A percentile compares a stretch with the other conserved stretches of the same genome.
These are phyloP conservation scores for Protobothrops mucrosquamatus DNA, from an alignment of 2,113 vertebrate species.

Conservation along the genomic window DNA sequence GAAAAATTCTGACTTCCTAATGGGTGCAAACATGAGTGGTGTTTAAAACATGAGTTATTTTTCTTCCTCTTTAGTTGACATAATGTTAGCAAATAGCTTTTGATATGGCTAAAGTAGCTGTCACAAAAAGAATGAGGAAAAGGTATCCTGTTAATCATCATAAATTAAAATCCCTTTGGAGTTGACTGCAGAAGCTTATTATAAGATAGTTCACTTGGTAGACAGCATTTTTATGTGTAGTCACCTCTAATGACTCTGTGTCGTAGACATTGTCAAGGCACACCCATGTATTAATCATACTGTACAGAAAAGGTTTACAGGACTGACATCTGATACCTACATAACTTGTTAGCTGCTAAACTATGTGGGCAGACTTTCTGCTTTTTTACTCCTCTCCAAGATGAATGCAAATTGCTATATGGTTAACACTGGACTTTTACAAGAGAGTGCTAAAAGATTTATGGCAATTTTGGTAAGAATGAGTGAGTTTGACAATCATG, in stretches of 20 bases:
- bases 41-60: neutral
- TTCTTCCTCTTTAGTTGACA: neutral
- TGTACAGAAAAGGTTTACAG: neutral
- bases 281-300: constrained; percentile 20
- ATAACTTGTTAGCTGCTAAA: neutral
- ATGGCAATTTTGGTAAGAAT: neutral
- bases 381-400: neutral
- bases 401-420: neutral
- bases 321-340: neutral
- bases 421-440: neutral
- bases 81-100: constrained; percentile 33
- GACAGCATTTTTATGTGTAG: constrained; percentile 38
- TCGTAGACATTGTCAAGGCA: constrained; percentile 8
- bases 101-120: constrained; percentile 11
- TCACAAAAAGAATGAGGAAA: constrained; percentile 33
- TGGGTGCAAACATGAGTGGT: neutral
- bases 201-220: constrained; percentile 29
- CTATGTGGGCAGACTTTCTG: neutral
- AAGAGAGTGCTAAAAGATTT: neutral
- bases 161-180: neutral
- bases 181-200: constrained; percentile 27
- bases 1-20: neutral
- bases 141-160: neutral
- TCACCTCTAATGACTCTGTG: constrained; percentile 18
- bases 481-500: neutral